Evolutionary conservation across 2,888 invertebrate genomes (phyloP).

Genomic region (Tridacna gigas): DNA sequence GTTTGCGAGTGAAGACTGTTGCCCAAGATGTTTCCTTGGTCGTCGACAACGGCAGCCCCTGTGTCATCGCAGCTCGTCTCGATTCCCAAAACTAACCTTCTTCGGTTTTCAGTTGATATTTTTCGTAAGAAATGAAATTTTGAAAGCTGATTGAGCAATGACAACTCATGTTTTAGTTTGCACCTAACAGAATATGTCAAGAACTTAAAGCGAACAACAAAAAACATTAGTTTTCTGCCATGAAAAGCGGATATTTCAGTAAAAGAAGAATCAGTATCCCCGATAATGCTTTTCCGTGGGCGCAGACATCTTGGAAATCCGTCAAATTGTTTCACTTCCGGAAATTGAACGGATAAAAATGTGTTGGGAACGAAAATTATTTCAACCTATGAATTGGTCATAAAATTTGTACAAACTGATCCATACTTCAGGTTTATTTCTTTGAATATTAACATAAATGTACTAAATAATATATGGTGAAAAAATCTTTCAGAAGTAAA

Average conservation of each 20-base stretch:
- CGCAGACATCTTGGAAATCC: slow-evolving; percentile 79
- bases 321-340: background rate
- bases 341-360: background rate
- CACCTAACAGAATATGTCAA: slow-evolving; percentile 31
- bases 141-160: background rate
- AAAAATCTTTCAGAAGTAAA: background rate
- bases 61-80: slow-evolving; percentile 99
- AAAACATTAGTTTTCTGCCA: background rate
- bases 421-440: background rate
- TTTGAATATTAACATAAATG: background rate
- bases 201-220: background rate
- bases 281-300: slow-evolving; percentile 64
- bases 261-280: background rate
- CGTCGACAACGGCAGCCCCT: slow-evolving; percentile 94
- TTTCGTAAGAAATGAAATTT: background rate
- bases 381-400: no score
- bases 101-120: background rate
- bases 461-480: background rate
- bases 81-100: slow-evolving; percentile 89
- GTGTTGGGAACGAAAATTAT: no score
- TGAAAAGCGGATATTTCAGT: background rate
- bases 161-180: slow-evolving; percentile 13
- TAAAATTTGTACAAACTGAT: no score
- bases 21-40: slow-evolving; percentile 90
- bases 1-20: slow-evolving; percentile 94